phyloP scores from a whole-genome alignment of 1,140 invertebrate genomes.

The Drosophila guanche region DNA sequence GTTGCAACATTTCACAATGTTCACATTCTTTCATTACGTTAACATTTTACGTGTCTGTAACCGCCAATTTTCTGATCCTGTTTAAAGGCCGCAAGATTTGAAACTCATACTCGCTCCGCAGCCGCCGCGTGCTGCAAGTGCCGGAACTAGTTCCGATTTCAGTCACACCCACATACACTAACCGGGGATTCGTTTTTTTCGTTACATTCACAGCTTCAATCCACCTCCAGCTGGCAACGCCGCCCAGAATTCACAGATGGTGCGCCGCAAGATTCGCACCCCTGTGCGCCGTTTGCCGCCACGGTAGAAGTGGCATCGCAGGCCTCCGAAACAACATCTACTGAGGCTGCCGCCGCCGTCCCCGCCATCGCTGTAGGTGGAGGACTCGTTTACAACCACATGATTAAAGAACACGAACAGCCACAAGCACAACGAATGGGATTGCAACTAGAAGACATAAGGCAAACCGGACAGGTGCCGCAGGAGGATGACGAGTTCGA shows the following conservation, averaged over 20 bases:
- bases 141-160: background rate
- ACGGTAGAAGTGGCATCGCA: conserved; percentile 66
- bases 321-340: conserved; percentile 36
- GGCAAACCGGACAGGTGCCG: background rate
- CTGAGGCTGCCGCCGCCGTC: conserved; percentile 13
- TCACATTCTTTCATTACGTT: background rate
- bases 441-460: background rate
- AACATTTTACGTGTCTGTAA: background rate
- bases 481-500: background rate
- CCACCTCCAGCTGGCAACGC: conserved; percentile 50
- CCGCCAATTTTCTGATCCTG: no score
- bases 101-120: background rate
- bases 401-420: no score
- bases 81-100: background rate
- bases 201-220: conserved; percentile 60
- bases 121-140: background rate
- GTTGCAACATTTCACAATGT: no score
- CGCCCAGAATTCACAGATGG: conserved; percentile 49
- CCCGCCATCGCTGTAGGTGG: background rate
- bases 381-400: no score
- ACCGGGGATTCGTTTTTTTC: no score
- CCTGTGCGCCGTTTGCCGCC: conserved; percentile 59
- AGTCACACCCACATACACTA: background rate
- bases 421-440: no score
- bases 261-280: conserved; percentile 60